phyloP scores from a whole-genome alignment of 2,113 vertebrate genomes.

The Vombatus ursinus region DNA sequence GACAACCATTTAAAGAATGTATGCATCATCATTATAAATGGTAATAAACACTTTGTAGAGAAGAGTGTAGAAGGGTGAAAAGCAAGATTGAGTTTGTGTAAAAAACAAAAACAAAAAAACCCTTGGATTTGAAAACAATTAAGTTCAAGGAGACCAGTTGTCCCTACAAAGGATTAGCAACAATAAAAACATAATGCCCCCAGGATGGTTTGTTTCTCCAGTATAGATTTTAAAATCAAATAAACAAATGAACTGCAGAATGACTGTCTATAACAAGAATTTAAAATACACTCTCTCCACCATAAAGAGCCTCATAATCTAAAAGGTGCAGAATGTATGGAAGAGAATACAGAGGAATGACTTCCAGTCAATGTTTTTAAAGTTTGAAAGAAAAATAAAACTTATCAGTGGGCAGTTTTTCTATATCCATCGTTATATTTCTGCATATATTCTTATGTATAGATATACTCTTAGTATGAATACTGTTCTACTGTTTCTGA shows the following conservation, averaged over 20 bases:
- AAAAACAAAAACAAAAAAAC: neutral
- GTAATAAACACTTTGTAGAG: slow-evolving; percentile 23
- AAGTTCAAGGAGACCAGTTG: neutral
- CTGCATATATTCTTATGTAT: neutral
- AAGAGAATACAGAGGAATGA: neutral
- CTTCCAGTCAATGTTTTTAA: neutral
- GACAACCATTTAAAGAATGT: slow-evolving; percentile 39
- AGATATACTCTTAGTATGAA: neutral
- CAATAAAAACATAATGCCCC: neutral
- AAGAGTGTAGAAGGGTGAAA: neutral
- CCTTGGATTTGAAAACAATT: neutral
- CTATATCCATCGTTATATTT: neutral
- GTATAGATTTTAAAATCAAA: neutral
- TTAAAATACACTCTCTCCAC: neutral
- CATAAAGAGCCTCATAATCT: neutral
- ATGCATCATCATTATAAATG: neutral
- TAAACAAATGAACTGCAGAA: neutral
- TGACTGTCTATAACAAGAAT: neutral
- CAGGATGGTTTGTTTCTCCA: neutral
- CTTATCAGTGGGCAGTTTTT: neutral
- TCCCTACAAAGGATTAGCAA: neutral
- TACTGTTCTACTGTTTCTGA: neutral
- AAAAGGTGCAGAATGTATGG: neutral
- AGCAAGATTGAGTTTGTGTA: neutral
- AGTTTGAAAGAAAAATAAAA: neutral